Conservation (phyloP, 1,140 invertebrate genomes). For the Subanguina moxae region DNA sequence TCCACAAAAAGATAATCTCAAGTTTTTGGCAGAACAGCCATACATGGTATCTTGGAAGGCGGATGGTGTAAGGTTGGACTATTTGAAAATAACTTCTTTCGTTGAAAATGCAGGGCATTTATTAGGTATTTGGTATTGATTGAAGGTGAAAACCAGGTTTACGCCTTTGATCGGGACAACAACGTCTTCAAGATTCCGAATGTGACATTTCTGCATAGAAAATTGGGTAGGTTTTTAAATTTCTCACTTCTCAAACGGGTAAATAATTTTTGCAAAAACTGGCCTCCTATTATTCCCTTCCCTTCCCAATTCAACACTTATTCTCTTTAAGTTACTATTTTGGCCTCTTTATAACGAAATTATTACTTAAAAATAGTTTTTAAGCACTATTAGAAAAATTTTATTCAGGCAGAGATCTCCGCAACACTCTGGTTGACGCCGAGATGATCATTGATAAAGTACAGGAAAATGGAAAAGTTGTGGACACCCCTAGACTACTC, state of each 20-base stretch:
- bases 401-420: conserved; percentile 64
- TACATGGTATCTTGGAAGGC: conserved; percentile 99
- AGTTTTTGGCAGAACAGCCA: conserved; percentile 71
- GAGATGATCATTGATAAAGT: conserved; percentile 91
- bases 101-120: conserved; percentile 1
- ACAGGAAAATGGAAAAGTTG: conserved; percentile 65
- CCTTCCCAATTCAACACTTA: not conserved
- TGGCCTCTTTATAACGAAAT: too few relatives aligned
- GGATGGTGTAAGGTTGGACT: conserved; percentile 78
- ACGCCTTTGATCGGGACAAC: conserved; percentile 90
- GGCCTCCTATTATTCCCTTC: conserved; percentile 6
- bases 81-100: not conserved
- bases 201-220: conserved; percentile 74
- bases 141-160: conserved; percentile 76
- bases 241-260: too few relatives aligned
- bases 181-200: conserved; percentile 81
- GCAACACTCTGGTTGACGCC: conserved; percentile 80
- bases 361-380: too few relatives aligned
- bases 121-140: conserved; percentile 92
- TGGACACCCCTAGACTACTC: conserved; percentile 73
- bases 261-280: not conserved
- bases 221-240: conserved; percentile 63
- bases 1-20: conserved; percentile 73
- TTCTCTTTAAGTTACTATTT: too few relatives aligned
- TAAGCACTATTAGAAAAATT: too few relatives aligned